Percentiles rank a stretch among this genome's conserved stretches.
These are phyloP conservation scores for Spisula subtruncata DNA, from an alignment of 2,888 invertebrate genomes.

Conservation along the genomic window DNA sequence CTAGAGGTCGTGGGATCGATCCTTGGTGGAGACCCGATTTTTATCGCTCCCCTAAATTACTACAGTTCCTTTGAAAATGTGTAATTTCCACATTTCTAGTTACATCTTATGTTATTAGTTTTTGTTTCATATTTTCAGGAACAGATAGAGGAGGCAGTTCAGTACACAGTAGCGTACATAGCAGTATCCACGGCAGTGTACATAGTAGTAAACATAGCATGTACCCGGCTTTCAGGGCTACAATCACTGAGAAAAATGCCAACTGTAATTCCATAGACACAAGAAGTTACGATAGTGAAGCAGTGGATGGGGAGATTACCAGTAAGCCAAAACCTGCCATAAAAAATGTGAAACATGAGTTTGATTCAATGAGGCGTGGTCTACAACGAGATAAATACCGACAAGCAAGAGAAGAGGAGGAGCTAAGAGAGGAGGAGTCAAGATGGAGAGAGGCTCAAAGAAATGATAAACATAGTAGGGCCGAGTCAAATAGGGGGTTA, in stretches of 20 bases:
- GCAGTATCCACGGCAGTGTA: constrained; percentile 37
- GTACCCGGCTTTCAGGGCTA: constrained; percentile 64
- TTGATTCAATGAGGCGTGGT: constrained; percentile 60
- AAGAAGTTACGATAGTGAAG: constrained; percentile 62
- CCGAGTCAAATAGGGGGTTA: constrained; percentile 57
- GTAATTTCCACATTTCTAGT: background rate
- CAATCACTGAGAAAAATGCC: constrained; percentile 59
- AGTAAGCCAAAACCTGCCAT: constrained; percentile 57
- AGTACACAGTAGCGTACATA: constrained; percentile 34
- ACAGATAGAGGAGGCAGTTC: constrained; percentile 33
- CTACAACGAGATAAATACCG: constrained; percentile 49
- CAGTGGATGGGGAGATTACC: constrained; percentile 32
- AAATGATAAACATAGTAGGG: constrained; percentile 46
- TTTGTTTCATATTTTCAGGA: constrained; percentile 6
- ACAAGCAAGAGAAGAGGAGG: constrained; percentile 50
- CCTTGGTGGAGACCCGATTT: too few relatives aligned
- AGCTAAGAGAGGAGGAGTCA: constrained; percentile 44
- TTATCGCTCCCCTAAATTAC: too few relatives aligned
- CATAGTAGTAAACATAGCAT: constrained; percentile 62
- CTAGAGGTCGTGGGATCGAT: too few relatives aligned
- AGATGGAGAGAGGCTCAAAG: constrained; percentile 51
- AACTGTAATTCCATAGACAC: constrained; percentile 68
- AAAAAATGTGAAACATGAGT: constrained; percentile 60
- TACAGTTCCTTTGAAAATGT: too few relatives aligned
- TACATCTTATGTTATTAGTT: background rate